Evolutionary conservation across 2,888 invertebrate species (phyloP).

Genomic region (Odontocerum albicorne): DNA sequence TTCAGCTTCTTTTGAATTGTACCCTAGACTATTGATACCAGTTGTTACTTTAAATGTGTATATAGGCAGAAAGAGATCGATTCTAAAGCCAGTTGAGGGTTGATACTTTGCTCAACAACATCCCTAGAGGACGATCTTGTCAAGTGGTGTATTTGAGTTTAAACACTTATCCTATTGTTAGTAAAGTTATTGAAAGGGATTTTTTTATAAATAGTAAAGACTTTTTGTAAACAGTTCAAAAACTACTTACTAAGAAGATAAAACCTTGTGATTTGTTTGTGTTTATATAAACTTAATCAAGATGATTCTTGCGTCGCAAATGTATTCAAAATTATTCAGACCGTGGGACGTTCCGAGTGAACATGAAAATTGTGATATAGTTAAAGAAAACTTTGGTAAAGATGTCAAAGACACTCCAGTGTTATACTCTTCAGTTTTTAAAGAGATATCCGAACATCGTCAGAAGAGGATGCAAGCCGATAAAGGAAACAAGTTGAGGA

Average conservation of each 20-base stretch:
- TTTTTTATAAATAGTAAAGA: not conserved
- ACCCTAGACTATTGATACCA: conserved; percentile 22
- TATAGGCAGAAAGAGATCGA: conserved; percentile 24
- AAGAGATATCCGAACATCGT: not conserved
- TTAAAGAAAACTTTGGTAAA: conserved; percentile 40
- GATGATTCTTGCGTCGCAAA: conserved; percentile 43
- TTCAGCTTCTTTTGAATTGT: conserved; percentile 29
- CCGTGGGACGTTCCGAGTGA: conserved; percentile 58
- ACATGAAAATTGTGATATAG: conserved; percentile 41
- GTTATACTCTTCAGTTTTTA: not conserved
- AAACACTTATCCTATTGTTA: too few species aligned
- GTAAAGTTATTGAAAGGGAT: not conserved
- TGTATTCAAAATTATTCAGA: conserved; percentile 60
- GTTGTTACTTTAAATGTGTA: conserved; percentile 24
- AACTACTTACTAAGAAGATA: too few species aligned
- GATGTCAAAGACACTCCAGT: not conserved
- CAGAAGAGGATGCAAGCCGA: conserved; percentile 1
- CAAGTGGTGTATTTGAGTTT: conserved; percentile 2
- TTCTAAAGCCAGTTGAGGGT: conserved; percentile 27
- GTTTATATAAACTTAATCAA: not conserved
- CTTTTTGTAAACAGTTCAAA: not conserved
- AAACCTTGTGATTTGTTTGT: too few species aligned
- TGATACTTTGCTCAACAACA: conserved; percentile 8
- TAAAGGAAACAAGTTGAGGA: conserved; percentile 44
- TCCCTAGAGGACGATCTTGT: conserved; percentile 13